A percentile compares a stretch with the other conserved stretches of the same genome.
phyloP scores from a whole-genome alignment of 2,888 invertebrate genomes.

The Cyclophora punctaria region DNA sequence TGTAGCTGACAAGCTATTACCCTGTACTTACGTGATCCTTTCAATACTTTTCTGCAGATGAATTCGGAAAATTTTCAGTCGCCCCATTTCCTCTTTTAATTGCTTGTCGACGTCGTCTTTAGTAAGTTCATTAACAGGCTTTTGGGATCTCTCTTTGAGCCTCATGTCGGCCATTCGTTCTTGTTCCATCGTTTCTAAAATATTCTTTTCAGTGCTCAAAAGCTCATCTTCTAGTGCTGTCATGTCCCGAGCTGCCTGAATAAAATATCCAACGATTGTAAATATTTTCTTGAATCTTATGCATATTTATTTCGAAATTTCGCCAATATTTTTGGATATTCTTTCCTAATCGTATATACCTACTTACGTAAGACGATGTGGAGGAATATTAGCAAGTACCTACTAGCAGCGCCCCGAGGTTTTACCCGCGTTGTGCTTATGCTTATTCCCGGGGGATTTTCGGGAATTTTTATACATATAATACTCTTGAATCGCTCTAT shows the following conservation, averaged over 20 bases:
- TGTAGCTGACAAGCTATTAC: too few species aligned
- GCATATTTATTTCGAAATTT: too few species aligned
- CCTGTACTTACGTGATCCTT: constrained; percentile 70
- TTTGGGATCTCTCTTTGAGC: constrained; percentile 79
- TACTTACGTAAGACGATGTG: too few species aligned
- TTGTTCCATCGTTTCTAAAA: constrained; percentile 80
- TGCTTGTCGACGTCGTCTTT: constrained; percentile 79
- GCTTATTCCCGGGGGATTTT: background rate
- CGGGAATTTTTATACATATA: too few species aligned
- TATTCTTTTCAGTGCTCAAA: constrained; percentile 77
- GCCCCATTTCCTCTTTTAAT: constrained; percentile 76
- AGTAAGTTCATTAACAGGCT: constrained; percentile 79
- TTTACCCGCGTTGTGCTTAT: too few species aligned
- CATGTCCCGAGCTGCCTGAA: constrained; percentile 80
- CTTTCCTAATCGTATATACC: too few species aligned
- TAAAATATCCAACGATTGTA: too few species aligned
- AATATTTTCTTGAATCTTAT: too few species aligned
- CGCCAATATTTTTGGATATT: too few species aligned
- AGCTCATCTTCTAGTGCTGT: constrained; percentile 81
- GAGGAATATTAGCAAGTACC: too few species aligned
- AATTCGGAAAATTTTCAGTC: constrained; percentile 73
- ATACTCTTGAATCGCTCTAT: too few species aligned
- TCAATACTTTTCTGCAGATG: constrained; percentile 75
- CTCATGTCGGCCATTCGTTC: constrained; percentile 82
- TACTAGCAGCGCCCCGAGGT: too few species aligned